Percentiles rank a stretch among this genome's conserved stretches.
These are phyloP conservation scores for Threskiornis aethiopicus DNA, from an alignment of 2,797 vertebrate species.

Conservation along the genomic window DNA sequence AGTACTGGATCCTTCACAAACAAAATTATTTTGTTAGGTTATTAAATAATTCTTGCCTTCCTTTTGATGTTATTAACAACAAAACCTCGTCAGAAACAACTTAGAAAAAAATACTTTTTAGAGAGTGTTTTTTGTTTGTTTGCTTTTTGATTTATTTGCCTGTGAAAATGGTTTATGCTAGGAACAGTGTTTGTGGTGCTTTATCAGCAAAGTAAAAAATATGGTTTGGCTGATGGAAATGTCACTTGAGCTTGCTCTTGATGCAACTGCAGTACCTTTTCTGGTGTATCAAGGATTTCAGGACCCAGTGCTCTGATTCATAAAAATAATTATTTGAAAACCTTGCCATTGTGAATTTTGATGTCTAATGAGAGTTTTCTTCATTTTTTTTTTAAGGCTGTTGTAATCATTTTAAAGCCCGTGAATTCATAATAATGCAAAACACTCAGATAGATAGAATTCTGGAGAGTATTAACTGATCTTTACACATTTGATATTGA, in stretches of 20 bases:
- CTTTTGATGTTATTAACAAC: neutral
- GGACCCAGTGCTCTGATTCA: neutral
- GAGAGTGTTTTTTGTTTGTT: neutral
- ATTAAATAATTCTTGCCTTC: neutral
- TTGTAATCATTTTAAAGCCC: neutral
- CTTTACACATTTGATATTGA: neutral
- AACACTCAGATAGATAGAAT: neutral
- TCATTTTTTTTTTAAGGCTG: neutral
- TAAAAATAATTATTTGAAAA: neutral
- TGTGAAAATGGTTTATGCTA: neutral
- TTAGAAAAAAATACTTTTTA: neutral
- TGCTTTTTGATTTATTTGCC: neutral
- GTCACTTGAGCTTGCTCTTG: neutral
- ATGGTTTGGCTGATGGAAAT: neutral
- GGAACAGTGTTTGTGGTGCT: neutral
- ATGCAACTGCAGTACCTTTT: neutral
- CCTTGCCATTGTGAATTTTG: neutral
- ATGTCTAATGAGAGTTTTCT: neutral
- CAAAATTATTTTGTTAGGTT: neutral
- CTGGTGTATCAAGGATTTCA: neutral
- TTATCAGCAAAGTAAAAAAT: neutral
- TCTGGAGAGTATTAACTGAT: neutral
- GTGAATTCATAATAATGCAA: neutral
- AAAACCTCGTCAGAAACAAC: neutral
- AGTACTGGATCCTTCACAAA: neutral